phyloP scores from a whole-genome alignment of 2,888 invertebrate species.

The Melitaea athalia region DNA sequence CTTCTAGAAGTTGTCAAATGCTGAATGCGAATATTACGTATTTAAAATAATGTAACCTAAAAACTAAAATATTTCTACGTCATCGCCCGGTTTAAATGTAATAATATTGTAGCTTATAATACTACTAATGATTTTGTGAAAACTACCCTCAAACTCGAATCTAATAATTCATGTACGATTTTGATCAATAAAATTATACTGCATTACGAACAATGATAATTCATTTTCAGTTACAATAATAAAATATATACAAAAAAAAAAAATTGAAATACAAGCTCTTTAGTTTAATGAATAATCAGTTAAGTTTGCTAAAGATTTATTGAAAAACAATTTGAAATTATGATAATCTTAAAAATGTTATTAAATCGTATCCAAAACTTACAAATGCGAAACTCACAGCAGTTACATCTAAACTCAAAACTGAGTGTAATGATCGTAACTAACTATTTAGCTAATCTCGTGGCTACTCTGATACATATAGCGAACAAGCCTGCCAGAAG shows the following conservation, averaged over 20 bases:
- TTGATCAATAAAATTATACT: conserved; percentile 4
- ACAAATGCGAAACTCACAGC: conserved; percentile 1
- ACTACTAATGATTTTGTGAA: conserved; percentile 1
- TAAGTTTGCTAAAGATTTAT: conserved; percentile 1
- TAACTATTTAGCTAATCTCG: conserved; percentile 31
- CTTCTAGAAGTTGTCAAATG: not conserved
- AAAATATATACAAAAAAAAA: conserved; percentile 8
- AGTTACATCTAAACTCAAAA: conserved; percentile 10
- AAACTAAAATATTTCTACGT: conserved; percentile 16
- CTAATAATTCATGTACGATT: conserved; percentile 40
- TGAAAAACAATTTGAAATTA: conserved; percentile 2
- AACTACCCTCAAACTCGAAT: conserved; percentile 31
- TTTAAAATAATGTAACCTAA: conserved; percentile 3
- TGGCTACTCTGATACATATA: conserved; percentile 31
- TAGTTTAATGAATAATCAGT: not conserved
- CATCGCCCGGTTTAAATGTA: conserved; percentile 25
- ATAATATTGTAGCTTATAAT: not conserved
- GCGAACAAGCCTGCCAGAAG: conserved; percentile 46
- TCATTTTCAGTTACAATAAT: conserved; percentile 4
- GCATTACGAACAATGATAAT: conserved; percentile 1
- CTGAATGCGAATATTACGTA: not conserved
- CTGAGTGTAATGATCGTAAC: conserved; percentile 16
- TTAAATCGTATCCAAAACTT: conserved; percentile 6
- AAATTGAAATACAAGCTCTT: conserved; percentile 6
- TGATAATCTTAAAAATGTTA: not conserved